Conservation (phyloP, 1,140 invertebrate species). For the Cyrtorhinus lividipennis region DNA sequence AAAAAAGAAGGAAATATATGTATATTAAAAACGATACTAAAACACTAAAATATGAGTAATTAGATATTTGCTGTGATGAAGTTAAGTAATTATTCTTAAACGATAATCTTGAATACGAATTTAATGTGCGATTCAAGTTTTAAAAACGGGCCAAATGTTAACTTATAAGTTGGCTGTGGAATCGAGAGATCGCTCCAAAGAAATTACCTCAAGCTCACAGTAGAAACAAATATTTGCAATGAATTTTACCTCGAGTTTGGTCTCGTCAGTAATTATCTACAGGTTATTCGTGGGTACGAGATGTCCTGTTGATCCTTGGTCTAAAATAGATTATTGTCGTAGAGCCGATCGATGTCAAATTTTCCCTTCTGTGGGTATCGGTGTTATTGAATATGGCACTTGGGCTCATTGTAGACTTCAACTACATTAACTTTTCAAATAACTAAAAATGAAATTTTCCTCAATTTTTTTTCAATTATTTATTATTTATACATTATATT, state of each 20-base stretch:
- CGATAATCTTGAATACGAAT: not conserved
- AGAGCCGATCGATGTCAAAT: too few species aligned
- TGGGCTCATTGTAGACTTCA: too few species aligned
- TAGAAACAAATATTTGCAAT: not conserved
- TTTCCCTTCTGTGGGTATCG: too few species aligned
- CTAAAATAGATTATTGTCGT: too few species aligned
- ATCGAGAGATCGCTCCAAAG: slow-evolving; percentile 1
- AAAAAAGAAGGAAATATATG: not conserved
- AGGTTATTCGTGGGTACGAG: too few species aligned
- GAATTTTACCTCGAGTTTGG: not conserved
- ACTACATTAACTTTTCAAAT: too few species aligned
- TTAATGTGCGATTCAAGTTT: not conserved
- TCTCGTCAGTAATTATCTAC: too few species aligned
- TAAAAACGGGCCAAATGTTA: not conserved
- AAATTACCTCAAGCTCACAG: slow-evolving; percentile 7
- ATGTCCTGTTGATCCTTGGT: too few species aligned
- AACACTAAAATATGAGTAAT: not conserved
- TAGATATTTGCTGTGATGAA: not conserved
- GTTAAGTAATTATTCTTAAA: not conserved
- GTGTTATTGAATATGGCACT: too few species aligned
- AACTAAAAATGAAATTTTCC: too few species aligned
- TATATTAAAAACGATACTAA: not conserved
- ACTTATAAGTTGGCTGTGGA: not conserved
- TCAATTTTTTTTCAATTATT: too few species aligned
- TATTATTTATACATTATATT: too few species aligned